These are phyloP conservation scores for Tragelaphus strepsiceros DNA, from an alignment of 2,113 vertebrate genomes.

Conservation along the genomic window DNA sequence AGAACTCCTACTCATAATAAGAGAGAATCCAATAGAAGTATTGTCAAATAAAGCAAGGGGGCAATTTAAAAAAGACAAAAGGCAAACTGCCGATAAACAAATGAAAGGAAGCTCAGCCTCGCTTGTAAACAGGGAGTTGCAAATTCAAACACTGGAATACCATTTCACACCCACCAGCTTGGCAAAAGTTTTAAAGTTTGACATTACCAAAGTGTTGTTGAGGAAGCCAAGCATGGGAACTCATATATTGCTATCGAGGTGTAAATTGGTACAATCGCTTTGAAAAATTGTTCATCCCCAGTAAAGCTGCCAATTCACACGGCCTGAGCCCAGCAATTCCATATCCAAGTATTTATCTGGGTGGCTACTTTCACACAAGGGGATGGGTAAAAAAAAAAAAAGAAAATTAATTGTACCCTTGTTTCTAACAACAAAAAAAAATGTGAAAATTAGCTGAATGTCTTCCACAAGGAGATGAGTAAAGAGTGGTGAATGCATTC, in stretches of 20 bases:
- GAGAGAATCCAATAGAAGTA: background rate
- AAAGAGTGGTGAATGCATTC: background rate
- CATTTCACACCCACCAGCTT: conserved; percentile 18
- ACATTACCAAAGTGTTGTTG: conserved; percentile 16
- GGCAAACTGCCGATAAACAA: conserved; percentile 47
- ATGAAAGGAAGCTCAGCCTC: background rate
- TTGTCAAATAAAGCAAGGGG: background rate
- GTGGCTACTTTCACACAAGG: background rate
- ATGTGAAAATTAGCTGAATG: background rate
- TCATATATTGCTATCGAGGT: background rate
- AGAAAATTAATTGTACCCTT: background rate
- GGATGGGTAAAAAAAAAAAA: background rate
- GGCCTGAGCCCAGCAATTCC: background rate
- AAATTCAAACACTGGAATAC: conserved; percentile 45
- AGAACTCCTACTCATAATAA: conserved; percentile 52
- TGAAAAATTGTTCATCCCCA: background rate
- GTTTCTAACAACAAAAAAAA: background rate
- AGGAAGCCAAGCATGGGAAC: background rate
- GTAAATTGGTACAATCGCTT: conserved; percentile 13
- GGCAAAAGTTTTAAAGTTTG: conserved; percentile 25
- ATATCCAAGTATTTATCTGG: background rate
- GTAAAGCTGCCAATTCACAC: background rate
- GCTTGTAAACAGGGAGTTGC: conserved; percentile 47
- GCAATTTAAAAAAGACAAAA: background rate
- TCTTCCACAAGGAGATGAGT: background rate